Conservation (phyloP, 2,797 vertebrate genomes). For the Adrianichthys oophorus region DNA sequence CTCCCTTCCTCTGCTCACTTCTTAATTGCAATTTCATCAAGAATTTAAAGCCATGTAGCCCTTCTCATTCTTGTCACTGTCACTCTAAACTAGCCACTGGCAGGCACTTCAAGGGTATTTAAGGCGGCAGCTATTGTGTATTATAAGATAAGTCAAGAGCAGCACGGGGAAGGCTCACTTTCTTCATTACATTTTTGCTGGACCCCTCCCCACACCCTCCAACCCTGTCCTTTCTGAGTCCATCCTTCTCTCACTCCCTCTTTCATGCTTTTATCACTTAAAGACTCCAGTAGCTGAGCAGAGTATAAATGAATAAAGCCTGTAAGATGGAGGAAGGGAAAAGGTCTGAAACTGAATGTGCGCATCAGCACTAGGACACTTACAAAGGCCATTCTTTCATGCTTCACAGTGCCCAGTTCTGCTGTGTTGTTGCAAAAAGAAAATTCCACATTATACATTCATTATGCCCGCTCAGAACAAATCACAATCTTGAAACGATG, state of each 20-base stretch:
- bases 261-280: constrained; percentile 68
- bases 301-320: constrained; percentile 65
- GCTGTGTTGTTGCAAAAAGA: constrained; percentile 32
- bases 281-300: constrained; percentile 65
- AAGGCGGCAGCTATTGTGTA: constrained; percentile 71
- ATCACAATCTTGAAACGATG: constrained; percentile 13
- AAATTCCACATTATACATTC: constrained; percentile 40
- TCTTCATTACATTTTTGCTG: constrained; percentile 57
- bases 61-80: constrained; percentile 59
- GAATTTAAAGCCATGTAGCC: constrained; percentile 62
- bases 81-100: constrained; percentile 55
- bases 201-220: constrained; percentile 50
- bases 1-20: constrained; percentile 50
- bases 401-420: constrained; percentile 12
- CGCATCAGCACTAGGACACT: constrained; percentile 31
- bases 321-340: constrained; percentile 33
- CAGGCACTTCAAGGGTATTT: constrained; percentile 67
- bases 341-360: constrained; percentile 30
- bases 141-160: constrained; percentile 71
- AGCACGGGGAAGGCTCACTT: constrained; percentile 65
- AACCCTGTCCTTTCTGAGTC: constrained; percentile 33
- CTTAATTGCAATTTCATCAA: constrained; percentile 77
- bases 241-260: constrained; percentile 46
- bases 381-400: constrained; percentile 29
- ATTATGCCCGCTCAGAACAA: constrained; percentile 24